These are phyloP conservation scores for Caenorhabditis macrosperma DNA, from an alignment of 2,888 invertebrate species.

Conservation along the genomic window DNA sequence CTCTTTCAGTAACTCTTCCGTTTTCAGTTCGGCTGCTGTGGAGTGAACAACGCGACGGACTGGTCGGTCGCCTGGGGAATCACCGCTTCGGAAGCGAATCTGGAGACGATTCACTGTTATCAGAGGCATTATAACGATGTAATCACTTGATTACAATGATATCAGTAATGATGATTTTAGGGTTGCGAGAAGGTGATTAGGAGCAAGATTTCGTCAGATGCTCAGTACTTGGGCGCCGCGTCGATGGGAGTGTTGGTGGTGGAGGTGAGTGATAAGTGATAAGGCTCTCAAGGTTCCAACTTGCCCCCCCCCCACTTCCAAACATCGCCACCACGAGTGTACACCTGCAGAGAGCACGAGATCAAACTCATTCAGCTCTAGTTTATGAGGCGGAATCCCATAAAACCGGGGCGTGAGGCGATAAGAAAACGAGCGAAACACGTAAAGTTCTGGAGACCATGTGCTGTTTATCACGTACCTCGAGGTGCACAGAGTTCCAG, in stretches of 20 bases:
- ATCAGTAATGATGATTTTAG: slow-evolving; percentile 31
- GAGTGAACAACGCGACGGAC: slow-evolving; percentile 50
- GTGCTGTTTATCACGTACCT: no score
- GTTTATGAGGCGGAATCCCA: slow-evolving; percentile 11
- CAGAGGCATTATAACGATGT: slow-evolving; percentile 49
- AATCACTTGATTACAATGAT: not conserved
- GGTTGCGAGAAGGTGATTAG: slow-evolving; percentile 65
- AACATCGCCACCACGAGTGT: slow-evolving; percentile 20
- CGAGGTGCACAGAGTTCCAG: no score
- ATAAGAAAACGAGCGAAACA: slow-evolving; percentile 11
- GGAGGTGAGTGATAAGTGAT: slow-evolving; percentile 50
- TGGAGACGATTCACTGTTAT: slow-evolving; percentile 44
- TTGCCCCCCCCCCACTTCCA: not conserved
- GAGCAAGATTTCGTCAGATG: slow-evolving; percentile 55
- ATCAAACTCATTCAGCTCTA: slow-evolving; percentile 17
- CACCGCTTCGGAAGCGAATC: not conserved
- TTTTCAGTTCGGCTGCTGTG: slow-evolving; percentile 66
- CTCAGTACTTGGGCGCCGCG: slow-evolving; percentile 64
- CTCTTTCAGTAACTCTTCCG: not conserved
- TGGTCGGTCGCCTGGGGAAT: slow-evolving; percentile 44
- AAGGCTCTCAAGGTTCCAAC: not conserved
- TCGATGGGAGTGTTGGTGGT: slow-evolving; percentile 66
- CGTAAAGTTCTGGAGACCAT: not conserved
- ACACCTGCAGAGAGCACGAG: slow-evolving; percentile 22
- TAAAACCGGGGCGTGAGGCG: slow-evolving; percentile 7